Base-by-base conservation (phyloP, 2,888 invertebrate species). In the Ariolimax columbianus region DNA sequence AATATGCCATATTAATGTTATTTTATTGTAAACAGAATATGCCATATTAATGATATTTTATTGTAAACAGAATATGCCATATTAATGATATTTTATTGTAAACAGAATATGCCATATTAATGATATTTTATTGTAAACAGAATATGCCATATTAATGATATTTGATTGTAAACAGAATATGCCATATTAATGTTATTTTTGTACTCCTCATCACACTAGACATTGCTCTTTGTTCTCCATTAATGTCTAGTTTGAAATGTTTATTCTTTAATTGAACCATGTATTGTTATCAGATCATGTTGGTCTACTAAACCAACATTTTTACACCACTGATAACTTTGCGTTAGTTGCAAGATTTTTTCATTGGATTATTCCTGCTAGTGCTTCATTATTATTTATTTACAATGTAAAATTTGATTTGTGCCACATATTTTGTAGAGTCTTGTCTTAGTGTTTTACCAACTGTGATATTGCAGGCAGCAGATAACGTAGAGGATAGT, bases 401-500 rank as follows among this genome's bases (percentile, higher is more conserved):
- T 63, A 11, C n/a, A 26, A 23, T 63, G n/a, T n/a, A n/a, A n/a
- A n/a, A n/a, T 63, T 7, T 47, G 14, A 47, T 63, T 55, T 63
- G 3, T 63, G 7, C 17, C n/a, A 63, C 59, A 63, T 2, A 63
- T 63, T 63, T 63, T 63, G n/a, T 63, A n/a, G n/a, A 9, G 59
- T 63, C 59, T 63, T 23, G 68, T 80, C 55, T 55, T 14, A 36
- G 55, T 77, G 33, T 68, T 80, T 68, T 78, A 43, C 6, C 43
- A 19, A 30, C 79, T 66, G 30, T 79, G 66, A 43, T 51, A 19
- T 85, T 87, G 51, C 87, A 87, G 87, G 85, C 83, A 80, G 81
- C 87, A 23, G 85, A 85, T 87, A 87, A 77, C 80, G 55, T 55
- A 55, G 51, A 87, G 83, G 85, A 80, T 63, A 77, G 68, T 51